These are phyloP conservation scores for Mesocentrotus franciscanus DNA, from an alignment of 53 echinoderm and acorn worm genomes.

Conservation along the genomic window DNA sequence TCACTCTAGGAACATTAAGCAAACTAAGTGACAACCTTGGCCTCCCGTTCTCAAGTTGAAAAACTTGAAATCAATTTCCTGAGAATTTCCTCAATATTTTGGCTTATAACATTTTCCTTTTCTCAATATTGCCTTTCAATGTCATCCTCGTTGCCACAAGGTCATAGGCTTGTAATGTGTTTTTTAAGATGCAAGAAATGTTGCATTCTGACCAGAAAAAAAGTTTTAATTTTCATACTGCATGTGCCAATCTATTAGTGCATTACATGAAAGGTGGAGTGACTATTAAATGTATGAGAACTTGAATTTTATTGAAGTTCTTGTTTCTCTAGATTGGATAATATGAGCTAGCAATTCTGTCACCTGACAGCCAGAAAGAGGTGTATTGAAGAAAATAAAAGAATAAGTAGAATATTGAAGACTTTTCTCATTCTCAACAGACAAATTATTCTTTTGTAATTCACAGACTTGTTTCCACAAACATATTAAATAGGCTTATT, in stretches of 20 bases:
- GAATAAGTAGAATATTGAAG: neutral
- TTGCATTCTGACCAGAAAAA: neutral
- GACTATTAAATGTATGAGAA: neutral
- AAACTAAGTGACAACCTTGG: constrained; percentile 26
- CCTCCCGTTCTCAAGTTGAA: constrained; percentile 29
- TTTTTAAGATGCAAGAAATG: neutral
- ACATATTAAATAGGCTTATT: too few relatives aligned
- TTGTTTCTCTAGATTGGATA: neutral
- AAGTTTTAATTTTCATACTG: neutral
- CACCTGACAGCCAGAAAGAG: neutral
- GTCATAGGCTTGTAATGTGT: neutral
- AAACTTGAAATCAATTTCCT: constrained; percentile 53
- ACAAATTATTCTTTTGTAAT: too few relatives aligned
- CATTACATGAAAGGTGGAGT: neutral
- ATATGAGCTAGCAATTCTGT: neutral
- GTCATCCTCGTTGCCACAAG: neutral
- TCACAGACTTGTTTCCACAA: too few relatives aligned
- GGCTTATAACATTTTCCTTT: neutral
- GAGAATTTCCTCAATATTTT: constrained; percentile 44
- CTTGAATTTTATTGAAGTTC: neutral
- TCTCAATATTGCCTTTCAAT: constrained; percentile 16
- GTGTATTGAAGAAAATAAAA: neutral
- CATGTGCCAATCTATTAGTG: neutral
- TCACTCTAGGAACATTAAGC: neutral
- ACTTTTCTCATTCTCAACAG: neutral